Evolutionary conservation across 2,888 invertebrate genomes (phyloP).

Genomic region (Miltochrista miniata): DNA sequence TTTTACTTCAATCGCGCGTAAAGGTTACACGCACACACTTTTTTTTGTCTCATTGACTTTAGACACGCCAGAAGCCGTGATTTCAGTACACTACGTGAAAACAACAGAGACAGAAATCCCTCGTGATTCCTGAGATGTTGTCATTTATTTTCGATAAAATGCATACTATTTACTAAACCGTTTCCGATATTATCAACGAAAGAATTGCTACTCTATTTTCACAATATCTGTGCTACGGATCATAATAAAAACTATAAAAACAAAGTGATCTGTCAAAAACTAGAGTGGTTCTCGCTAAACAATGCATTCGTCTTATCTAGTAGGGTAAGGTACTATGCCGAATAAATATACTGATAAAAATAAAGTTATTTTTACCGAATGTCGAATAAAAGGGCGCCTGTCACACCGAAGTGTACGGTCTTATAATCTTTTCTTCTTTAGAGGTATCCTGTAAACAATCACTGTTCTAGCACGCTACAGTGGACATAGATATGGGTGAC

Average conservation of each 20-base stretch:
- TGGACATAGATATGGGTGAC: too few species aligned
- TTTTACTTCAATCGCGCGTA: too few species aligned
- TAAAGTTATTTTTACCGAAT: slow-evolving; percentile 74
- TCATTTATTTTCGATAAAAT: not conserved
- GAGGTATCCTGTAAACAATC: too few species aligned
- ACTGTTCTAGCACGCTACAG: too few species aligned
- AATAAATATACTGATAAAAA: slow-evolving; percentile 78
- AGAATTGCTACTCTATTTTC: not conserved
- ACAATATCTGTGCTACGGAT: slow-evolving; percentile 31
- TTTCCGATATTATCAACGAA: too few species aligned
- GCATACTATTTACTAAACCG: not conserved
- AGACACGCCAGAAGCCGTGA: too few species aligned
- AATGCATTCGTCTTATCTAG: slow-evolving; percentile 67
- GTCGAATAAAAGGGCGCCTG: slow-evolving; percentile 54
- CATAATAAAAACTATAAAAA: slow-evolving; percentile 38
- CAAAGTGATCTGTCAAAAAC: slow-evolving; percentile 52
- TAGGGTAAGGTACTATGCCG: slow-evolving; percentile 54
- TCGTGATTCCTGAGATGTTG: too few species aligned
- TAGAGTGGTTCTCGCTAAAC: slow-evolving; percentile 44
- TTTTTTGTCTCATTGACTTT: too few species aligned
- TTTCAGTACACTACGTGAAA: too few species aligned
- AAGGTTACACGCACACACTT: too few species aligned
- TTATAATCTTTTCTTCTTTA: not conserved
- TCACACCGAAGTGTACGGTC: slow-evolving; percentile 52
- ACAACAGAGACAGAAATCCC: too few species aligned